A percentile compares a stretch with the other conserved stretches of the same genome.
phyloP scores from a whole-genome alignment of 2,797 vertebrate genomes.

The Neoniphon sammara region DNA sequence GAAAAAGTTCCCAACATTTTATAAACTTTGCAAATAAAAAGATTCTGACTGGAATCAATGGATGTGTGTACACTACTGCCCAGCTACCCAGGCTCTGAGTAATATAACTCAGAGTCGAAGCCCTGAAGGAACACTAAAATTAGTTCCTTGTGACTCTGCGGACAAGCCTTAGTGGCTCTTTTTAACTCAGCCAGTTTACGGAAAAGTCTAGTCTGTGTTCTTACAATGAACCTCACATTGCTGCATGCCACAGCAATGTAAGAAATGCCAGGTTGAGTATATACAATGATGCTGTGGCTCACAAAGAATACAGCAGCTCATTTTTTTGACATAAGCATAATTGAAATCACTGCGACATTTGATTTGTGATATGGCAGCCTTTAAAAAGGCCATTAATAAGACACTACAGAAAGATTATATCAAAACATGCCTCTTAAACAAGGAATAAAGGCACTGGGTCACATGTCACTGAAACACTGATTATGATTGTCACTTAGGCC shows the following conservation, averaged over 20 bases:
- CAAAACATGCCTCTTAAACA: background rate
- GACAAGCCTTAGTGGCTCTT: background rate
- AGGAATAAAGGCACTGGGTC: background rate
- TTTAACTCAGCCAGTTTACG: background rate
- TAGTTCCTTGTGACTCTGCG: slow-evolving; percentile 64
- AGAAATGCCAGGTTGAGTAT: background rate
- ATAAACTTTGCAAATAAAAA: no score
- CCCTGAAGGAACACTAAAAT: slow-evolving; percentile 36
- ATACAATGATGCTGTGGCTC: background rate
- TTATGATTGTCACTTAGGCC: no score
- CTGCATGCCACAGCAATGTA: slow-evolving; percentile 16
- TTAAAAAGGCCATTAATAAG: background rate
- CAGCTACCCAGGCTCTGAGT: background rate
- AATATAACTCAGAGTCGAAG: slow-evolving; percentile 12
- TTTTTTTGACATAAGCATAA: background rate
- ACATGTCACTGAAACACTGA: no score
- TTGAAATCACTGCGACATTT: background rate
- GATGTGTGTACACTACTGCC: slow-evolving; percentile 7
- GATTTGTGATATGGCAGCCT: background rate
- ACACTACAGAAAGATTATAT: background rate
- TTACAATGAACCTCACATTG: background rate
- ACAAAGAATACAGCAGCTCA: background rate
- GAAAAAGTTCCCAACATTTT: background rate
- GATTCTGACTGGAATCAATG: background rate
- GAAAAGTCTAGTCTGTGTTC: background rate